phyloP scores from a whole-genome alignment of 2,888 invertebrate species.

The Athalia cordata region DNA sequence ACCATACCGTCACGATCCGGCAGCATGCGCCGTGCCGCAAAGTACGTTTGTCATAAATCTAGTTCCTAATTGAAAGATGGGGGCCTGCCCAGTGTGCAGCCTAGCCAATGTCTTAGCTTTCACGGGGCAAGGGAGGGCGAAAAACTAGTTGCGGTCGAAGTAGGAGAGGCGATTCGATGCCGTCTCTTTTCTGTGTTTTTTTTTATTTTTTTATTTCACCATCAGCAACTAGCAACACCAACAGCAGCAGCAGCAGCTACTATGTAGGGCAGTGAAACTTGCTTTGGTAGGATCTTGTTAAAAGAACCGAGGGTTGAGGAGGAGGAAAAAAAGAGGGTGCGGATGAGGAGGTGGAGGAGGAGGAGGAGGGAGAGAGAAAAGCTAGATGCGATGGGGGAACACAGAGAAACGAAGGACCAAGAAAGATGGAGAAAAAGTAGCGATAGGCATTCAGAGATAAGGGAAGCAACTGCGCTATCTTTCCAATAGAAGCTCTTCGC shows the following conservation, averaged over 20 bases:
- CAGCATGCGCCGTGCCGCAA: neutral
- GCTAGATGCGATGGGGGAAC: constrained; percentile 14
- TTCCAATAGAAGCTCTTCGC: neutral
- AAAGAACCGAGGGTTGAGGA: constrained; percentile 5
- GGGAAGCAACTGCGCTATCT: constrained; percentile 40
- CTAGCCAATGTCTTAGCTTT: neutral
- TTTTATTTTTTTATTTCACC: too few relatives aligned
- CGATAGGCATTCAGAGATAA: constrained; percentile 44
- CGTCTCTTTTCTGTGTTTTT: neutral
- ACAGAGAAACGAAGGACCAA: constrained; percentile 33
- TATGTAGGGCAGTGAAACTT: constrained; percentile 52
- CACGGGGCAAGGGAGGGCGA: constrained; percentile 58
- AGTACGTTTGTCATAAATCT: constrained; percentile 59
- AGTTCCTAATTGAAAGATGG: constrained; percentile 67
- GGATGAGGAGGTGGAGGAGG: neutral
- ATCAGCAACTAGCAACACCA: too few relatives aligned
- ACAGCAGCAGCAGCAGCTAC: neutral
- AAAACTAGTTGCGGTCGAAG: constrained; percentile 56
- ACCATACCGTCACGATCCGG: neutral
- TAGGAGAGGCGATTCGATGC: constrained; percentile 30
- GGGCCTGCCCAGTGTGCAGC: constrained; percentile 53
- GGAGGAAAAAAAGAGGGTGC: neutral
- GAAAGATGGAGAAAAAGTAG: neutral
- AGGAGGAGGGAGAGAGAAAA: neutral
- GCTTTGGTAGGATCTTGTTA: constrained; percentile 55